A percentile compares a stretch with the other conserved stretches of the same genome.
These are phyloP conservation scores for Psittacula cyanocephala DNA, from an alignment of 2,113 vertebrate species.

Conservation along the genomic window DNA sequence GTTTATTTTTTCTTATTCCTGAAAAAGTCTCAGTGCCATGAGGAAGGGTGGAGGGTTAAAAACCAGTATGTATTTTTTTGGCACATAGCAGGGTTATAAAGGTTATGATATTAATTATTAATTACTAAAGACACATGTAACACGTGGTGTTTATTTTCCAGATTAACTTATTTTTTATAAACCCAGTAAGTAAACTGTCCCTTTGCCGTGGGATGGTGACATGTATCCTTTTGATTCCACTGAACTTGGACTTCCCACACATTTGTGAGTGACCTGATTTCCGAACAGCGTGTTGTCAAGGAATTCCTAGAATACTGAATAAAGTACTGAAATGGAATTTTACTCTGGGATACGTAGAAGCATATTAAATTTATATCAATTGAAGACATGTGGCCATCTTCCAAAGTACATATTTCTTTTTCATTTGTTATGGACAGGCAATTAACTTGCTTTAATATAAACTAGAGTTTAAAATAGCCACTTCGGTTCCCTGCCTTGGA, in stretches of 20 bases:
- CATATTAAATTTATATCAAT: conserved; percentile 18
- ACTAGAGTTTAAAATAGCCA: background rate
- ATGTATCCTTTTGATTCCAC: background rate
- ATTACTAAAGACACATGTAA: background rate
- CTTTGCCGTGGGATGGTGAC: background rate
- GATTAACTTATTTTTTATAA: background rate
- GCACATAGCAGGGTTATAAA: background rate
- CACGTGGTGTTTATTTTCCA: background rate
- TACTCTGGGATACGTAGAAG: background rate
- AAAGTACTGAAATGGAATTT: conserved; percentile 12
- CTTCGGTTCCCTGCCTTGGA: background rate
- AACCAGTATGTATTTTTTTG: background rate
- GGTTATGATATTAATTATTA: background rate
- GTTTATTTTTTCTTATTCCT: background rate
- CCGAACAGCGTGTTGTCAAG: background rate
- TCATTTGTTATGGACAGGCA: conserved; percentile 2
- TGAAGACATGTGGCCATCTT: conserved; percentile 8
- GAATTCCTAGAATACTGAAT: conserved; percentile 38
- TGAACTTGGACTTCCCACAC: background rate
- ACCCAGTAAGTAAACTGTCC: background rate
- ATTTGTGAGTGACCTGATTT: background rate
- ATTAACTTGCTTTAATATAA: conserved; percentile 44
- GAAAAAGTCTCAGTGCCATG: background rate
- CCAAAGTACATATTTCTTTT: conserved; percentile 28
- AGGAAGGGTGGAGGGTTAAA: background rate